A percentile compares a stretch with the other conserved stretches of the same genome.
phyloP scores from a whole-genome alignment of 1,140 invertebrate species.

The Achroia grisella region DNA sequence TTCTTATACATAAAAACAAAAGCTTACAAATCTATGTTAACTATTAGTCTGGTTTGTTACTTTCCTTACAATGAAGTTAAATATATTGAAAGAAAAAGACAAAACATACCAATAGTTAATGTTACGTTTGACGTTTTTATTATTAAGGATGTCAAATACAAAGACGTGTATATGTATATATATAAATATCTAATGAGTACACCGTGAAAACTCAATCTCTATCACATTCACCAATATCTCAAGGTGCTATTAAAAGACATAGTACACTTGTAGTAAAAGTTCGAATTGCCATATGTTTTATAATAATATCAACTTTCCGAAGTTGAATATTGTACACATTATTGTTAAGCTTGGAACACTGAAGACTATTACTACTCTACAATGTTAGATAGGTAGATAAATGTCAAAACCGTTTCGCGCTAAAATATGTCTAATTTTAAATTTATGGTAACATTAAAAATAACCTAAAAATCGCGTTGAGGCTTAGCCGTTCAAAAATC shows the following conservation, averaged over 20 bases:
- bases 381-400: conserved; percentile 6
- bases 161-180: too few relatives aligned
- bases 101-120: too few relatives aligned
- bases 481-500: too few relatives aligned
- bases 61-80: too few relatives aligned
- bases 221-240: background rate
- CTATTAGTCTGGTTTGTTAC: too few relatives aligned
- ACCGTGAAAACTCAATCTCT: conserved; percentile 3
- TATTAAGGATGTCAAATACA: background rate
- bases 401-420: background rate
- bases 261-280: background rate
- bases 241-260: conserved; percentile 10
- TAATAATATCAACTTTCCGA: conserved; percentile 1
- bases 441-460: too few relatives aligned
- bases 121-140: too few relatives aligned
- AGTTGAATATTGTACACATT: conserved; percentile 4
- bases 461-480: too few relatives aligned
- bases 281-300: conserved; percentile 10
- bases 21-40: too few relatives aligned
- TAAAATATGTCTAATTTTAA: too few relatives aligned
- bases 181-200: background rate
- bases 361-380: conserved; percentile 7
- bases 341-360: conserved; percentile 15
- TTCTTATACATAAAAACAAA: too few relatives aligned
- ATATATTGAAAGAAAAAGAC: too few relatives aligned